These are phyloP conservation scores for Tachyglossus aculeatus DNA, from an alignment of 2,797 vertebrate species.

Conservation along the genomic window DNA sequence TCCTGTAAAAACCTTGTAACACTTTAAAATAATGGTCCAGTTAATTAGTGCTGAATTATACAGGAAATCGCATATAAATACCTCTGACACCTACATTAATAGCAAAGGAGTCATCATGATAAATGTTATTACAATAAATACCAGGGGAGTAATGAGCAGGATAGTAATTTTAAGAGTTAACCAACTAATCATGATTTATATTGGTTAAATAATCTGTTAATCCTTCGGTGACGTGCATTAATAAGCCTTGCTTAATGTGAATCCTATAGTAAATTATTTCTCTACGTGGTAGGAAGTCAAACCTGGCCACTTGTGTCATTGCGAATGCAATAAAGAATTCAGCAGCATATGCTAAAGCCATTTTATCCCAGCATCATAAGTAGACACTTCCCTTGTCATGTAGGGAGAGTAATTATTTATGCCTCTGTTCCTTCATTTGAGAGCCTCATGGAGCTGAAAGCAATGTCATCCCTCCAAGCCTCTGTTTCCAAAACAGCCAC, in stretches of 20 bases:
- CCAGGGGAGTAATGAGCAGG: slow-evolving; percentile 11
- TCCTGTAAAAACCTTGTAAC: slow-evolving; percentile 31
- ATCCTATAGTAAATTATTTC: neutral
- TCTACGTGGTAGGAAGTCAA: neutral
- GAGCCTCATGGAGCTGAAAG: too few relatives aligned
- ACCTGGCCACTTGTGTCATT: too few relatives aligned
- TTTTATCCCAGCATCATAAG: neutral
- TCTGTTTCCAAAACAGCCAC: too few relatives aligned
- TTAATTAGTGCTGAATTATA: slow-evolving; percentile 46
- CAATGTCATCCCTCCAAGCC: too few relatives aligned
- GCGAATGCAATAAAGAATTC: neutral
- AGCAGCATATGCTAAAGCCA: neutral
- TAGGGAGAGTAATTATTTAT: neutral
- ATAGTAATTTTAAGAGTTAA: neutral
- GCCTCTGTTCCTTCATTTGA: too few relatives aligned
- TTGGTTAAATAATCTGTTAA: slow-evolving; percentile 46
- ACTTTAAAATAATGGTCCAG: slow-evolving; percentile 32
- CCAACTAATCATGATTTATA: slow-evolving; percentile 15
- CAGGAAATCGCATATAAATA: slow-evolving; percentile 33
- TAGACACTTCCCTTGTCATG: neutral
- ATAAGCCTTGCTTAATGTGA: neutral
- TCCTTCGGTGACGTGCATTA: slow-evolving; percentile 17
- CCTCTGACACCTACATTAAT: slow-evolving; percentile 8
- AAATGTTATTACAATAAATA: slow-evolving; percentile 25
- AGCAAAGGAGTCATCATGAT: slow-evolving; percentile 40